Conservation (phyloP, 2,888 invertebrate species). For the Tenthredo amoena region DNA sequence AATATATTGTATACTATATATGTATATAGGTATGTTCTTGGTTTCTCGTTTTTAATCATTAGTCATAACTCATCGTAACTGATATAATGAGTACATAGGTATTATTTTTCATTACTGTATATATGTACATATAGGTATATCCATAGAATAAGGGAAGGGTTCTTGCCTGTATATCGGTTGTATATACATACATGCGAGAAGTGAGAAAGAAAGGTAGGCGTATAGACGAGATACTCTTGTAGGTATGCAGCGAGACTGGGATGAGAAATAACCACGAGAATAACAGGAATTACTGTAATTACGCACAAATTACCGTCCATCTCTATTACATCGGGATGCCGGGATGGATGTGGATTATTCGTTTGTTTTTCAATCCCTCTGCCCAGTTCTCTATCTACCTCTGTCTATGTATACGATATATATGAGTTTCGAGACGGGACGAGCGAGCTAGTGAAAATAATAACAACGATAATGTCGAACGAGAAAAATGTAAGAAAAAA, state of each 20-base stretch:
- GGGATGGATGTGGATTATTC: slow-evolving; percentile 34
- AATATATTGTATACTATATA: too few species aligned
- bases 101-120: not conserved
- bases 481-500: not conserved
- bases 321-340: slow-evolving; percentile 29
- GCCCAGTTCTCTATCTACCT: not conserved
- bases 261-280: not conserved
- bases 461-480: not conserved
- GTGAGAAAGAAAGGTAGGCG: not conserved
- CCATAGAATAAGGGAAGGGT: not conserved
- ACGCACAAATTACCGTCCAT: slow-evolving; percentile 44
- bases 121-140: too few species aligned
- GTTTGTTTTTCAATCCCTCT: not conserved
- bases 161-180: not conserved
- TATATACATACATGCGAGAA: not conserved
- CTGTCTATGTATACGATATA: not conserved
- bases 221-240: not conserved
- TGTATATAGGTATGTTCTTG: not conserved
- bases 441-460: not conserved
- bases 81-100: slow-evolving; percentile 2
- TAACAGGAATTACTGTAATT: slow-evolving; percentile 43
- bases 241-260: not conserved
- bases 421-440: not conserved
- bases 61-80: not conserved
- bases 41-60: not conserved